phyloP scores from a whole-genome alignment of 2,888 invertebrate species.

The Glyphotaelius pellucidus region DNA sequence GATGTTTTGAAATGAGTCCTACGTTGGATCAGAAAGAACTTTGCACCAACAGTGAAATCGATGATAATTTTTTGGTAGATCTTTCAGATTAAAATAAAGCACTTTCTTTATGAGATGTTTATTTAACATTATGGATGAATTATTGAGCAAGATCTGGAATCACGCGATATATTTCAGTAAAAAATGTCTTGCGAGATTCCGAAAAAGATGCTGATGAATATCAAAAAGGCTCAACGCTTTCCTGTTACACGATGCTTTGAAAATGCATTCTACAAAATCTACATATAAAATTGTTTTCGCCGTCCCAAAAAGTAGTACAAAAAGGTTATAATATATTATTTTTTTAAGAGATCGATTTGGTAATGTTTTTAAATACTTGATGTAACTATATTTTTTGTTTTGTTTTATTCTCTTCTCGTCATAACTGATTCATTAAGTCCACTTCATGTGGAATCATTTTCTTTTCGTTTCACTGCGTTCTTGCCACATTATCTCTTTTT shows the following conservation, averaged over 20 bases:
- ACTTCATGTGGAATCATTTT: too few species aligned
- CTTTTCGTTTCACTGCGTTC: too few species aligned
- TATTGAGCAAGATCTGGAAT: background rate
- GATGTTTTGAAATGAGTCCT: background rate
- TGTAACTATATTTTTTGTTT: too few species aligned
- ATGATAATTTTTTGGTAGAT: background rate
- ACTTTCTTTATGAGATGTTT: background rate
- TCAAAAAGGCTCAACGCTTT: too few species aligned
- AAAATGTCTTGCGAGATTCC: background rate
- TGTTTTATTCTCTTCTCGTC: too few species aligned
- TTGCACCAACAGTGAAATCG: background rate
- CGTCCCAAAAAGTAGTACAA: background rate
- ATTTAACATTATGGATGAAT: background rate
- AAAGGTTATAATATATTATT: too few species aligned
- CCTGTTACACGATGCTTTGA: background rate
- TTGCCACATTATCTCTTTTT: too few species aligned
- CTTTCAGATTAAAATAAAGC: background rate
- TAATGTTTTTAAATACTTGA: too few species aligned
- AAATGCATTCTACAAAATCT: background rate
- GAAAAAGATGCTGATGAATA: too few species aligned
- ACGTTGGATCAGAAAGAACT: background rate
- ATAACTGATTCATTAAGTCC: too few species aligned
- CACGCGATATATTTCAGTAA: background rate
- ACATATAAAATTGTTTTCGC: background rate
- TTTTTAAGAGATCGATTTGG: too few species aligned